These are phyloP conservation scores for Beaufortia kweichowensis DNA, from an alignment of 2,113 vertebrate genomes.

Conservation along the genomic window DNA sequence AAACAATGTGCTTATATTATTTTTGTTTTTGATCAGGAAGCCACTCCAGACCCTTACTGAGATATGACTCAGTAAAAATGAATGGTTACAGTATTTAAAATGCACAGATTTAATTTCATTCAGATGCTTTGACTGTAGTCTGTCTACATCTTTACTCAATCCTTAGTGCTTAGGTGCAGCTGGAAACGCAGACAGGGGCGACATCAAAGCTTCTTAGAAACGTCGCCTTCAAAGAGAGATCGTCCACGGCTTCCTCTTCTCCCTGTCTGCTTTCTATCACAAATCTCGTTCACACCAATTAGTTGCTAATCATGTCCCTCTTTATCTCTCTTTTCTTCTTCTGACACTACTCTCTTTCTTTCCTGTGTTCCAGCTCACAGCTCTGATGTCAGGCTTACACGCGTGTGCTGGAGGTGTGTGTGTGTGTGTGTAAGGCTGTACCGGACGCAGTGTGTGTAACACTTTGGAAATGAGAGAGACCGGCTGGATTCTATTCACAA, in stretches of 20 bases:
- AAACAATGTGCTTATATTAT: slow-evolving; percentile 2
- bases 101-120: too few relatives aligned
- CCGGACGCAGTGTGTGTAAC: neutral
- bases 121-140: too few relatives aligned
- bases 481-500: slow-evolving; percentile 63
- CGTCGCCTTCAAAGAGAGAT: slow-evolving; percentile 62
- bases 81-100: too few relatives aligned
- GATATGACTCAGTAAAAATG: too few relatives aligned
- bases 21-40: slow-evolving; percentile 24
- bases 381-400: slow-evolving; percentile 30
- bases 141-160: neutral
- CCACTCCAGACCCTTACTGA: slow-evolving; percentile 1
- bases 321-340: slow-evolving; percentile 39
- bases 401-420: neutral
- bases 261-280: slow-evolving; percentile 59
- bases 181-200: slow-evolving; percentile 52
- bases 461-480: slow-evolving; percentile 5
- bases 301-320: slow-evolving; percentile 65
- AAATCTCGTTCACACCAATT: slow-evolving; percentile 69
- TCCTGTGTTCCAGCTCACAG: neutral
- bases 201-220: slow-evolving; percentile 70
- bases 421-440: slow-evolving; percentile 7
- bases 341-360: neutral
- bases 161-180: slow-evolving; percentile 45
- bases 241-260: slow-evolving; percentile 57